A percentile compares a stretch with the other conserved stretches of the same genome.
phyloP scores from a whole-genome alignment of 2,797 vertebrate genomes.

The Anomalospiza imberbis region DNA sequence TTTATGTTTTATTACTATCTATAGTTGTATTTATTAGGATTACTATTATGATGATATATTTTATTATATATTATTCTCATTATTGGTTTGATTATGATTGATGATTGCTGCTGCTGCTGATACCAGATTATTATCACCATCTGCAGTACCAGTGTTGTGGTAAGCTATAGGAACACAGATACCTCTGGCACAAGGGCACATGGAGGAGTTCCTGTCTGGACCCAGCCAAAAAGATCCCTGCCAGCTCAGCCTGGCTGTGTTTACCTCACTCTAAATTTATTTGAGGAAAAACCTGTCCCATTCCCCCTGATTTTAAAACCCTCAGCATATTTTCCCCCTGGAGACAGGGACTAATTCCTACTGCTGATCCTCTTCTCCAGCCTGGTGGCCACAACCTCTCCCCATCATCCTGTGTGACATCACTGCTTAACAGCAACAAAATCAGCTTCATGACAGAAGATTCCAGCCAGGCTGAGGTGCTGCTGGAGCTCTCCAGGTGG shows the following conservation, averaged over 20 bases:
- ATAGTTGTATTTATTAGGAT: not conserved
- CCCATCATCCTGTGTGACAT: not conserved
- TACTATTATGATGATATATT: too few species aligned
- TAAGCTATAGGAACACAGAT: not conserved
- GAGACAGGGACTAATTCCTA: not conserved
- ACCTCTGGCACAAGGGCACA: not conserved
- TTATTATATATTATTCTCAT: not conserved
- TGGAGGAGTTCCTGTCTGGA: not conserved
- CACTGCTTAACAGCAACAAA: not conserved
- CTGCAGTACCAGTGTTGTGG: not conserved
- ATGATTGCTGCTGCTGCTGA: not conserved
- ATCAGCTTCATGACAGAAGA: not conserved
- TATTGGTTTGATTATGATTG: not conserved
- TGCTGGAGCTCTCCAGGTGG: not conserved
- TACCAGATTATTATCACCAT: not conserved
- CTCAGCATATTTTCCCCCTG: not conserved
- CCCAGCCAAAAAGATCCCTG: not conserved
- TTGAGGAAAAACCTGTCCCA: not conserved
- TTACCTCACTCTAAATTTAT: not conserved
- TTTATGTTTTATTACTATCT: not conserved
- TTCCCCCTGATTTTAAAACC: not conserved
- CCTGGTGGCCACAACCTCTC: not conserved
- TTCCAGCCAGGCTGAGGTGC: rapidly evolving
- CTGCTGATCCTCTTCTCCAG: not conserved
- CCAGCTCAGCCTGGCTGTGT: not conserved